Conservation (phyloP, 1,140 invertebrate genomes). For the Oryctes rhinoceros region DNA sequence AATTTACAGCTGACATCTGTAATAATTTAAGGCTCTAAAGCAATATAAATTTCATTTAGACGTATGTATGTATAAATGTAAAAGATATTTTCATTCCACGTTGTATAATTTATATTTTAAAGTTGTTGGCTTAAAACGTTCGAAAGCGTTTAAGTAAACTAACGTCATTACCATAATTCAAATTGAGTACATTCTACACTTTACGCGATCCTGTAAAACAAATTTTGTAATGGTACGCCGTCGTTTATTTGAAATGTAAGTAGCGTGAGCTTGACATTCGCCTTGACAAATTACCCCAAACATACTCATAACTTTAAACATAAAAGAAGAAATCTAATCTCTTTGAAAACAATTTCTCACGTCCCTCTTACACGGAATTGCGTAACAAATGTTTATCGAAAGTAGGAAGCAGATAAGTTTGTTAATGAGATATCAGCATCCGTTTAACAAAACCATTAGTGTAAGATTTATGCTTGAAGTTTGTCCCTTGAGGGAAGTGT, state of each 20-base stretch:
- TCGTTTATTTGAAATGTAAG: conserved; percentile 29
- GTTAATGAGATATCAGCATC: conserved; percentile 55
- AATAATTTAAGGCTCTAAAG: too few relatives aligned
- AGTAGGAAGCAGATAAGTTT: conserved; percentile 46
- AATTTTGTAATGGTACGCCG: background rate
- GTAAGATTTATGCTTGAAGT: conserved; percentile 55
- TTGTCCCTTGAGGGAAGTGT: conserved; percentile 55
- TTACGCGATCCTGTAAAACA: background rate
- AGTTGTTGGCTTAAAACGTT: too few relatives aligned
- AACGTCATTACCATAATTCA: conserved; percentile 12
- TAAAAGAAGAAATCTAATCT: conserved; percentile 33
- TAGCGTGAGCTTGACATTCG: background rate
- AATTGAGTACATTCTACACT: background rate
- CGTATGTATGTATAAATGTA: too few relatives aligned
- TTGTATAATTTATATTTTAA: too few relatives aligned
- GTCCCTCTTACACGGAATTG: conserved; percentile 6
- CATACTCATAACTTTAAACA: conserved; percentile 17
- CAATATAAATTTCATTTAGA: too few relatives aligned
- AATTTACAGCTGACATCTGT: too few relatives aligned
- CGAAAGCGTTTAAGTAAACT: background rate
- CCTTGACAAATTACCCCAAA: conserved; percentile 21
- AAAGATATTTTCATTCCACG: too few relatives aligned
- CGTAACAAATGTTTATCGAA: conserved; percentile 41
- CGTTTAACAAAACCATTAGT: conserved; percentile 51
- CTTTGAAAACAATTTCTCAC: conserved; percentile 37